These are phyloP conservation scores for Eulemur coronatus DNA, from an alignment of 2,797 vertebrate genomes.

Conservation along the genomic window DNA sequence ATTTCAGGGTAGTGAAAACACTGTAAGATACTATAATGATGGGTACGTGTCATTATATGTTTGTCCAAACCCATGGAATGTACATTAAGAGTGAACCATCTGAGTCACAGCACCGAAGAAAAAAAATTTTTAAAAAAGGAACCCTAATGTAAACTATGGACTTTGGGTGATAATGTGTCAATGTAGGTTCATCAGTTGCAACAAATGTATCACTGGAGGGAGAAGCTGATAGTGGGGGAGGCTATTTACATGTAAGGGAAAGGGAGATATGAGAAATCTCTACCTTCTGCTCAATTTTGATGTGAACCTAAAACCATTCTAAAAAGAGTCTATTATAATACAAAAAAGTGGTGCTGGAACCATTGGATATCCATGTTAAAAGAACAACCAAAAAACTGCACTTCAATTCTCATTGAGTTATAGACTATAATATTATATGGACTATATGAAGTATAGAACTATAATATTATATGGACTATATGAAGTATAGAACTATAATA, in stretches of 20 bases:
- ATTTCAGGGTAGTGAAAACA: background rate
- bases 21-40: background rate
- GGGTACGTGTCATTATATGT: background rate
- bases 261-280: background rate
- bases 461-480: too few relatives aligned
- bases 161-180: background rate
- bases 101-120: background rate
- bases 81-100: background rate
- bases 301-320: background rate
- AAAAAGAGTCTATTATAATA: background rate
- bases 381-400: background rate
- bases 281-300: background rate
- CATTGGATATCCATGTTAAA: background rate
- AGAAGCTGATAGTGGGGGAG: background rate
- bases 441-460: too few relatives aligned
- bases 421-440: too few relatives aligned
- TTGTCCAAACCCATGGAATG: background rate
- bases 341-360: background rate
- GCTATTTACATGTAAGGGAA: background rate
- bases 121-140: background rate
- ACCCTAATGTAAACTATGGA: background rate
- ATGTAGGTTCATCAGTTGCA: background rate
- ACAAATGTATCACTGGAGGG: background rate
- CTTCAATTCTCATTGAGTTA: background rate
- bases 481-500: too few relatives aligned